Evolutionary conservation across 2,113 vertebrate species (phyloP).

Genomic region (Lepus timidus): DNA sequence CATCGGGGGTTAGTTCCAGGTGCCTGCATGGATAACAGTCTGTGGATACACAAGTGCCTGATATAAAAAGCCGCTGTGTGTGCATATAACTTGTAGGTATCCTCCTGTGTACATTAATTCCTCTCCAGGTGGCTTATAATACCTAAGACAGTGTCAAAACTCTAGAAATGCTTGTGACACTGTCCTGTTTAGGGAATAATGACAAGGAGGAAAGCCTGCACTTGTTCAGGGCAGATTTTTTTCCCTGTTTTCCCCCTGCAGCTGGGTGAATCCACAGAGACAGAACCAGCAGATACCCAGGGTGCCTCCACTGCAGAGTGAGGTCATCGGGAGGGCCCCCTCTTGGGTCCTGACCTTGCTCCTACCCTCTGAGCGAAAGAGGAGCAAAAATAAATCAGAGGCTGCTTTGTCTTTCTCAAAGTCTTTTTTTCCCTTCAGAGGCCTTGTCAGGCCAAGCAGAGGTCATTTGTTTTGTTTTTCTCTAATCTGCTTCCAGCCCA

Average conservation of each 20-base stretch:
- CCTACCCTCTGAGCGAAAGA: neutral
- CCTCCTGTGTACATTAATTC: neutral
- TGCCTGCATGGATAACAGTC: neutral
- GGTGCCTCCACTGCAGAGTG: no score
- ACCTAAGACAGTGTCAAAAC: no score
- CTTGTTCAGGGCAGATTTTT: no score
- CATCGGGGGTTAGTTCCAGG: neutral
- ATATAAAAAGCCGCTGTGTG: neutral
- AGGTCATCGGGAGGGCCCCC: no score
- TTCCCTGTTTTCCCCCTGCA: no score
- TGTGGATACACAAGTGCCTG: neutral
- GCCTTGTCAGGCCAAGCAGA: slow-evolving; percentile 61
- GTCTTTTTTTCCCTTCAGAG: neutral
- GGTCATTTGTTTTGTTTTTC: slow-evolving; percentile 68
- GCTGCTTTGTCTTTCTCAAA: slow-evolving; percentile 27
- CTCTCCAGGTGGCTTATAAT: neutral
- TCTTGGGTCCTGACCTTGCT: neutral
- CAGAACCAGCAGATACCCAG: neutral
- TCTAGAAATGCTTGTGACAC: neutral
- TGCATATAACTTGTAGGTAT: neutral
- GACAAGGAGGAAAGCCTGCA: neutral
- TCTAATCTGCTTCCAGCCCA: slow-evolving; percentile 72
- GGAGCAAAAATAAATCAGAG: neutral
- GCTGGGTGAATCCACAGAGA: neutral
- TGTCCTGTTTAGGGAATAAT: neutral